Conservation (phyloP, 2,113 vertebrate genomes). For the Thermophis baileyi region DNA sequence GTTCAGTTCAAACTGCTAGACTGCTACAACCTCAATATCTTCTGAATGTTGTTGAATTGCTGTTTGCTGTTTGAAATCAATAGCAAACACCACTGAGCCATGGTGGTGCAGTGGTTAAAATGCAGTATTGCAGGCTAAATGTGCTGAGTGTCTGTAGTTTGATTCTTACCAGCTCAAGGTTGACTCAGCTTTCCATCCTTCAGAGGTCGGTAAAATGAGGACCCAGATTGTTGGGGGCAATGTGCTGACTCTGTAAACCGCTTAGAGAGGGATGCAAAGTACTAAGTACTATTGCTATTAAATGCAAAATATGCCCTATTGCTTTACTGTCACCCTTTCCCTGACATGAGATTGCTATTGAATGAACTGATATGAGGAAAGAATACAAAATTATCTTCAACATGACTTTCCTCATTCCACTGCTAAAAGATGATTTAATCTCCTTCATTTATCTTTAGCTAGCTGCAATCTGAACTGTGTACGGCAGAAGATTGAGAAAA, state of each 20-base stretch:
- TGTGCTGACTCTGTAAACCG: too few species aligned
- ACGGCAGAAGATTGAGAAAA: constrained; percentile 88
- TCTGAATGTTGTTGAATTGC: background rate
- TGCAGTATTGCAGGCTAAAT: too few species aligned
- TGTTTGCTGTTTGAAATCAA: too few species aligned
- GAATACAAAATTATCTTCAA: background rate
- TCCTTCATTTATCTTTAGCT: constrained; percentile 48
- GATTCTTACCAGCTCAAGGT: too few species aligned
- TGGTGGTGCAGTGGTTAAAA: too few species aligned
- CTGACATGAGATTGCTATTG: background rate
- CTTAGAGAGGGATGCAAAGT: too few species aligned
- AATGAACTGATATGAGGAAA: background rate
- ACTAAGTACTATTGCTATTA: too few species aligned
- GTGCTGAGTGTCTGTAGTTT: too few species aligned
- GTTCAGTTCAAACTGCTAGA: background rate
- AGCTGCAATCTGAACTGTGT: constrained; percentile 89
- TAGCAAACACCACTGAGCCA: too few species aligned
- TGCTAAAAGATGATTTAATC: background rate
- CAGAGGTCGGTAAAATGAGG: too few species aligned
- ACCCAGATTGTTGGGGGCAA: too few species aligned
- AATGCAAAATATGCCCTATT: background rate
- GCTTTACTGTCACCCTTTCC: background rate
- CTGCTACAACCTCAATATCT: background rate
- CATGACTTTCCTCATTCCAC: background rate
- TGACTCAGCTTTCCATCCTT: too few species aligned